These are phyloP conservation scores for Papilio glaucus DNA, from an alignment of 1,140 invertebrate genomes.

Conservation along the genomic window DNA sequence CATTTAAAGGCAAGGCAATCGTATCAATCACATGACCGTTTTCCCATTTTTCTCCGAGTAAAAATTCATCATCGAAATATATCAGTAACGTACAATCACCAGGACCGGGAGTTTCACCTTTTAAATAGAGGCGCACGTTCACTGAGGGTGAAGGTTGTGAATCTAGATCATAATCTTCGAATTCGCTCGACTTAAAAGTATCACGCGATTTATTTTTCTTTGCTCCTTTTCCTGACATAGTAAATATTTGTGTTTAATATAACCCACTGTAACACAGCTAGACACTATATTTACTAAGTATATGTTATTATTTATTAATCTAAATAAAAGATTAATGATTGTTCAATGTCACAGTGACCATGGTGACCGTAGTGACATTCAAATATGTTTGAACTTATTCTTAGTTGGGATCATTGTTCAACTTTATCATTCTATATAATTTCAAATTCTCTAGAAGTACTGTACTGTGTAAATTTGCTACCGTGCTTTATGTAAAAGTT, in stretches of 20 bases:
- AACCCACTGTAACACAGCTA: background rate
- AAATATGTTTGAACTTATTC: too few species aligned
- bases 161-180: slow-evolving; percentile 47
- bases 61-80: slow-evolving; percentile 60
- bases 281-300: background rate
- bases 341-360: background rate
- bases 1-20: slow-evolving; percentile 56
- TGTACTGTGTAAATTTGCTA: too few species aligned
- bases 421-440: too few species aligned
- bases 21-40: slow-evolving; percentile 43
- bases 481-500: too few species aligned
- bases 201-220: slow-evolving; percentile 26
- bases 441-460: too few species aligned
- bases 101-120: slow-evolving; percentile 51
- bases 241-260: background rate
- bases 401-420: too few species aligned
- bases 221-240: slow-evolving; percentile 15
- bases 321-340: background rate
- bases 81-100: slow-evolving; percentile 59
- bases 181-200: slow-evolving; percentile 47
- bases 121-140: slow-evolving; percentile 50
- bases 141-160: slow-evolving; percentile 48
- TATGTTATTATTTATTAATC: background rate
- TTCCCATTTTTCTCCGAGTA: slow-evolving; percentile 65
- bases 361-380: too few species aligned